Conservation (phyloP, 2,113 vertebrate species). For the Pachycephala philippinensis region DNA sequence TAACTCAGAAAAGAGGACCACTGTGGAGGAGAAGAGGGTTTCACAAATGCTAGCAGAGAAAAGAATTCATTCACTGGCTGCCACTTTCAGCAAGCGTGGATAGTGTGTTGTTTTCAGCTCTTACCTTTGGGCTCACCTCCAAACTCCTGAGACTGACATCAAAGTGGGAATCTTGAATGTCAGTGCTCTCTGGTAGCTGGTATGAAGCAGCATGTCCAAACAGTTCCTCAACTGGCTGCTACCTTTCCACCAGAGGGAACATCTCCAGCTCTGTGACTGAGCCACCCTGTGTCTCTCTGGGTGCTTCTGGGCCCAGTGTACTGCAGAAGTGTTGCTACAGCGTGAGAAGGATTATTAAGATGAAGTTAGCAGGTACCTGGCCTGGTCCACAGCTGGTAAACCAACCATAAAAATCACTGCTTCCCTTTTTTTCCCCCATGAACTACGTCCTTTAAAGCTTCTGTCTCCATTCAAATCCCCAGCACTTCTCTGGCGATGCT, state of each 20-base stretch:
- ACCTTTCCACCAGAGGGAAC: accelerated
- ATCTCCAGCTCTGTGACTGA: neutral
- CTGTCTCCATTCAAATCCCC: neutral
- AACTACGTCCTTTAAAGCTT: neutral
- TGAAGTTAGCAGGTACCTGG: neutral
- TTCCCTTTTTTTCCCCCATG: neutral
- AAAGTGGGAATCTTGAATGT: neutral
- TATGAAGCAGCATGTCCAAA: neutral
- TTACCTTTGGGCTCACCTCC: neutral
- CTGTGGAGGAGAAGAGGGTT: neutral
- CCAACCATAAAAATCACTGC: neutral
- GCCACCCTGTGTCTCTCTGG: too few relatives aligned
- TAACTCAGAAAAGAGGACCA: neutral
- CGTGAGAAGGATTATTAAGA: neutral
- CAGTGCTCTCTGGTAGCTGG: neutral
- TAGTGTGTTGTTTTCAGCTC: neutral
- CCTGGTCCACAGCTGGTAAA: neutral
- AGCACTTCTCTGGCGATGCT: accelerated
- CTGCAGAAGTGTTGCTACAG: neutral
- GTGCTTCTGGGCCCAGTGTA: neutral
- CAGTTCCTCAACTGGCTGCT: neutral
- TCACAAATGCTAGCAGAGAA: neutral
- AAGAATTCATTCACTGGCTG: neutral
- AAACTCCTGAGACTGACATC: neutral
- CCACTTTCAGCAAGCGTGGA: neutral